A percentile compares a stretch with the other conserved stretches of the same genome.
phyloP scores from a whole-genome alignment of 92 coral and sea anemone species.

The Epizoanthus illoricatus region DNA sequence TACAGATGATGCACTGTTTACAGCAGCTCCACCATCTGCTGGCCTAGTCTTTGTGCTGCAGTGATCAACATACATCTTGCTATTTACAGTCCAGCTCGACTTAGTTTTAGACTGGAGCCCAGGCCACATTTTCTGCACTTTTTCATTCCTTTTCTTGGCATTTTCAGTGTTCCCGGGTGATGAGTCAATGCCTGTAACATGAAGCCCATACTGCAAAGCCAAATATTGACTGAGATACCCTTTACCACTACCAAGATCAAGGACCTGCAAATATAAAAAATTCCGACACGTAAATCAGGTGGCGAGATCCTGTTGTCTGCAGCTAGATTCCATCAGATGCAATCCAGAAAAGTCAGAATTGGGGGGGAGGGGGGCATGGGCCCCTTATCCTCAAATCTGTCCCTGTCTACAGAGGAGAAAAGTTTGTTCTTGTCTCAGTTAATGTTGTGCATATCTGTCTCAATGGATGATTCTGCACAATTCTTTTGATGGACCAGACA shows the following conservation, averaged over 20 bases:
- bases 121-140: slow-evolving; percentile 64
- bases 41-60: not conserved
- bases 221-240: slow-evolving; percentile 81
- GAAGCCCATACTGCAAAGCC: slow-evolving; percentile 66
- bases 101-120: slow-evolving; percentile 48
- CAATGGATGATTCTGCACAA: too few species aligned
- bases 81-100: not conserved
- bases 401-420: too few species aligned
- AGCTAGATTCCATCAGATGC: too few species aligned
- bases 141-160: slow-evolving; percentile 75
- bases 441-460: too few species aligned
- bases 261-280: slow-evolving; percentile 46
- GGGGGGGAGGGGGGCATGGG: too few species aligned
- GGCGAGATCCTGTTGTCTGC: too few species aligned
- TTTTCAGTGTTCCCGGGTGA: slow-evolving; percentile 67
- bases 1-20: not conserved
- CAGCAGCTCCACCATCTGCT: not conserved
- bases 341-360: too few species aligned
- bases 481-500: too few species aligned
- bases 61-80: not conserved
- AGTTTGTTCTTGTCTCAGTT: too few species aligned
- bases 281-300: too few species aligned
- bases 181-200: slow-evolving; percentile 77
- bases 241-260: slow-evolving; percentile 91
- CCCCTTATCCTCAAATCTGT: too few species aligned